Evolutionary conservation across 2,888 invertebrate species (phyloP).

Genomic region (Philereme transversata): DNA sequence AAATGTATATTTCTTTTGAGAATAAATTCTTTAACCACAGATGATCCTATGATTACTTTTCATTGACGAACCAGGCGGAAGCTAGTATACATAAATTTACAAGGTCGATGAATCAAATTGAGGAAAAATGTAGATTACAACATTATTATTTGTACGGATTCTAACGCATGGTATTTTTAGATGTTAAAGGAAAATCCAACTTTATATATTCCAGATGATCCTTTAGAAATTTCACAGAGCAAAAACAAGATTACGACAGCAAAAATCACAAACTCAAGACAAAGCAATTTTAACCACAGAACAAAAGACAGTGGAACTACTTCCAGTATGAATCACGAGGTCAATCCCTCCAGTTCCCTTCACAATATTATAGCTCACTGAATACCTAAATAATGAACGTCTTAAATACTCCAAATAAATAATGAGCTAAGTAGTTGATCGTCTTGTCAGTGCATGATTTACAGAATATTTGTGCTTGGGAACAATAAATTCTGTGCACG

Average conservation of each 20-base stretch:
- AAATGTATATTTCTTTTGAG: no score
- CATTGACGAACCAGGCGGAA: no score
- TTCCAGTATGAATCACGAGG: slow-evolving; percentile 26
- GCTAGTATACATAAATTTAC: no score
- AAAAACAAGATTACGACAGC: slow-evolving; percentile 1
- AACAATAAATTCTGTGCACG: slow-evolving; percentile 39
- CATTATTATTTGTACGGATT: no score
- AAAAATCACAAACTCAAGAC: slow-evolving; percentile 3
- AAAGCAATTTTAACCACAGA: slow-evolving; percentile 14
- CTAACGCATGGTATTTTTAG: no score
- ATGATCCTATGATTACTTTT: no score
- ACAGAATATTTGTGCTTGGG: slow-evolving; percentile 39
- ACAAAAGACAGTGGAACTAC: slow-evolving; percentile 17
- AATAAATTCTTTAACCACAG: no score
- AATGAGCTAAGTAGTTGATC: slow-evolving; percentile 31
- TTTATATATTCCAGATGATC: no score
- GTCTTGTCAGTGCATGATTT: slow-evolving; percentile 36
- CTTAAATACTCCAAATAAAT: slow-evolving; percentile 34
- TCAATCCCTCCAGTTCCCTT: slow-evolving; percentile 22
- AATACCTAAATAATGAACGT: slow-evolving; percentile 29
- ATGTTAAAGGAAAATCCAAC: no score
- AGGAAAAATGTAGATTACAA: no score
- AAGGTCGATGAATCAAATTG: no score
- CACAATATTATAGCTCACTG: slow-evolving; percentile 20
- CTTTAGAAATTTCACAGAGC: no score